phyloP scores from a whole-genome alignment of 2,888 invertebrate genomes.

The Syritta pipiens region DNA sequence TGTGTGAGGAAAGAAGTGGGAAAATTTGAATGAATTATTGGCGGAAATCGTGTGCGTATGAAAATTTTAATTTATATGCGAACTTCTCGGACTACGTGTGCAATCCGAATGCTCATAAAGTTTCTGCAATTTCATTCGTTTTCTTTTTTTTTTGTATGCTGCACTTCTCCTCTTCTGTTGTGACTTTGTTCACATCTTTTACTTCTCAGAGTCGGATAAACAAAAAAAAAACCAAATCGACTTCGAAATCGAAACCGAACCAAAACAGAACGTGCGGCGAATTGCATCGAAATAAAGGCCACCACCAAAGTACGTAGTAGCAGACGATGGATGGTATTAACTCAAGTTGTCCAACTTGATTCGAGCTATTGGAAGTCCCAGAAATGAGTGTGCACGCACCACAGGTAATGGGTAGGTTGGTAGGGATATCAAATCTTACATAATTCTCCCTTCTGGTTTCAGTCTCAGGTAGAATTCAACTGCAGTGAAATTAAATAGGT shows the following conservation, averaged over 20 bases:
- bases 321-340: conserved; percentile 29
- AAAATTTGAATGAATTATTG: conserved; percentile 69
- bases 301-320: conserved; percentile 6
- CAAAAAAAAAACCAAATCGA: neutral
- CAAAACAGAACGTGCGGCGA: conserved; percentile 22
- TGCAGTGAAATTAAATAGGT: conserved; percentile 18
- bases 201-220: neutral
- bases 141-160: neutral
- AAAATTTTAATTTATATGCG: conserved; percentile 73
- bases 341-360: conserved; percentile 44
- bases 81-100: conserved; percentile 63
- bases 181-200: neutral
- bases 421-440: neutral
- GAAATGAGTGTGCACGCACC: neutral
- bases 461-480: conserved; percentile 15
- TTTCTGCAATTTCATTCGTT: conserved; percentile 31
- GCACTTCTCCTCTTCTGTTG: neutral
- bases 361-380: conserved; percentile 20
- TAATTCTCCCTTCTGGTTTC: neutral
- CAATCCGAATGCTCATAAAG: conserved; percentile 60
- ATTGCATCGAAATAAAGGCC: conserved; percentile 15
- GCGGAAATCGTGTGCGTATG: conserved; percentile 70
- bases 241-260: conserved; percentile 8
- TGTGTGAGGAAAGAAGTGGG: conserved; percentile 56
- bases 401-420: neutral